Percentiles rank a stretch among this genome's conserved stretches.
phyloP scores from a whole-genome alignment of 2,888 invertebrate genomes.

The Drosophila borborema region DNA sequence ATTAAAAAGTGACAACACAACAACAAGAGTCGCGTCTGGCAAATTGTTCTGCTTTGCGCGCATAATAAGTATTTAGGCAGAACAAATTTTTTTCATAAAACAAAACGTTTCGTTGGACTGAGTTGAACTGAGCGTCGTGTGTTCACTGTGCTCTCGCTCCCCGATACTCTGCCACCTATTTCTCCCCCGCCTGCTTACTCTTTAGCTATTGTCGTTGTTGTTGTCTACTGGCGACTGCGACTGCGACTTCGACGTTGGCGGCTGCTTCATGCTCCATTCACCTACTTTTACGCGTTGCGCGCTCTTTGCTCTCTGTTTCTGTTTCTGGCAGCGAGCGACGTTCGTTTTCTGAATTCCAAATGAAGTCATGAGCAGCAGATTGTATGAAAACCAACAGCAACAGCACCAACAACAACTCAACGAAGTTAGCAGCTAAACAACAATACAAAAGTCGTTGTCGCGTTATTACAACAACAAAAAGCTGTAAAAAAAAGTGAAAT shows the following conservation, averaged over 20 bases:
- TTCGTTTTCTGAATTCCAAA: conserved; percentile 81
- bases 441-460: conserved; percentile 70
- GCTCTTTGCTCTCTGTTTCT: conserved; percentile 62
- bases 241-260: conserved; percentile 26
- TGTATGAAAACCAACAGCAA: conserved; percentile 55
- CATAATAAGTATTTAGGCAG: conserved; percentile 54
- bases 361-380: conserved; percentile 78
- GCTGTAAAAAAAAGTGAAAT: conserved; percentile 74
- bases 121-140: conserved; percentile 20
- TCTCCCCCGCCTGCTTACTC: conserved; percentile 27
- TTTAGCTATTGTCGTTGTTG: conserved; percentile 46
- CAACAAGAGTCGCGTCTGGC: conserved; percentile 42
- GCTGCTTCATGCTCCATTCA: conserved; percentile 82
- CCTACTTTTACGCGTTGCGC: conserved; percentile 81
- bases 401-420: conserved; percentile 28
- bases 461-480: conserved; percentile 69
- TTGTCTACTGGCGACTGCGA: conserved; percentile 40
- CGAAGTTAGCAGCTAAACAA: conserved; percentile 39
- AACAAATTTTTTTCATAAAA: conserved; percentile 42
- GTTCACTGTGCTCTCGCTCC: conserved; percentile 10
- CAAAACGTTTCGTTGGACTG: conserved; percentile 46
- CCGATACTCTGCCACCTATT: conserved; percentile 3
- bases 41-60: conserved; percentile 62
- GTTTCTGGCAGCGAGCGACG: conserved; percentile 55
- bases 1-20: conserved; percentile 48